Conservation (phyloP, 2,888 invertebrate genomes). For the Nowickia ferox region DNA sequence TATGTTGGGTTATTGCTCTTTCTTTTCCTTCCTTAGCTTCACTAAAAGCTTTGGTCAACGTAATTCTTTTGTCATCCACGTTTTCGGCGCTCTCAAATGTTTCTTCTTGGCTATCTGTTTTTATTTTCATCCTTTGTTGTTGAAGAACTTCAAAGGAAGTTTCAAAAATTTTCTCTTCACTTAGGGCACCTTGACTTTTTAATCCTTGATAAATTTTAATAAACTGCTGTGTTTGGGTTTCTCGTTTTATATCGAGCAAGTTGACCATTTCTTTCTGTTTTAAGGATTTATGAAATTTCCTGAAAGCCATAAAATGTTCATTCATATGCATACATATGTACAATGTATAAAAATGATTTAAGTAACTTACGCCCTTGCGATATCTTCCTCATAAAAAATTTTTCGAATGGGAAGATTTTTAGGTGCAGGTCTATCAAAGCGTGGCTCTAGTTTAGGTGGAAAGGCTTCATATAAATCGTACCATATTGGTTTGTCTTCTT, state of each 20-base stretch:
- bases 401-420: conserved; percentile 85
- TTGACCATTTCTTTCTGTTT: conserved; percentile 85
- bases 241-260: conserved; percentile 80
- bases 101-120: conserved; percentile 55
- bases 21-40: conserved; percentile 40
- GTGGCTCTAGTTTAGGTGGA: conserved; percentile 94
- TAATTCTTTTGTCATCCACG: background rate
- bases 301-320: conserved; percentile 80
- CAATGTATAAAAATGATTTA: background rate
- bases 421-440: conserved; percentile 87
- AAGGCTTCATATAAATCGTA: conserved; percentile 95
- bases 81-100: conserved; percentile 15
- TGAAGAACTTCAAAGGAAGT: conserved; percentile 83
- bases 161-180: conserved; percentile 84
- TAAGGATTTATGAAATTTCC: conserved; percentile 87
- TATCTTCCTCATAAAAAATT: conserved; percentile 93
- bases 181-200: conserved; percentile 84
- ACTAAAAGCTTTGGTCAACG: conserved; percentile 44
- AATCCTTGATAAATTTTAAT: conserved; percentile 86
- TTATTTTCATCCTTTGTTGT: conserved; percentile 75
- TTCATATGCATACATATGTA: background rate
- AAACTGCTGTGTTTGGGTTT: conserved; percentile 85
- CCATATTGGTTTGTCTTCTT: conserved; percentile 95
- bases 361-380: conserved; percentile 89
- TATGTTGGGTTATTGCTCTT: background rate